phyloP scores from a whole-genome alignment of 2,113 vertebrate species.

The Lepisosteus osseus region DNA sequence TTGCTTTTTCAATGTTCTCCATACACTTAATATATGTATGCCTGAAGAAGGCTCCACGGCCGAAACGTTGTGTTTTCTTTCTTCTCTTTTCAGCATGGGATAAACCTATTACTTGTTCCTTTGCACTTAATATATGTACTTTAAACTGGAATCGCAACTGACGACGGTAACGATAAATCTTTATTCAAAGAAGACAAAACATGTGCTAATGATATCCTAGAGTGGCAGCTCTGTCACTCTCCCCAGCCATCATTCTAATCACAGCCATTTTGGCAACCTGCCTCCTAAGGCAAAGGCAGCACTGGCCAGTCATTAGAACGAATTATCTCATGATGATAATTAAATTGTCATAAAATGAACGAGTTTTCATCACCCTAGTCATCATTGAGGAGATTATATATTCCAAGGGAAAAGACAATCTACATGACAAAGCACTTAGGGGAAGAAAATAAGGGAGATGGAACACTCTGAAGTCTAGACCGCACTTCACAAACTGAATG shows the following conservation, averaged over 20 bases:
- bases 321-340: conserved; percentile 16
- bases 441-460: conserved; percentile 2
- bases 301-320: conserved; percentile 28
- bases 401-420: conserved; percentile 17
- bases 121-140: too few species aligned
- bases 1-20: too few species aligned
- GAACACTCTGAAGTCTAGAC: too few species aligned
- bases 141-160: too few species aligned
- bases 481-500: neutral
- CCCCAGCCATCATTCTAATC: conserved; percentile 4
- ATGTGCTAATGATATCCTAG: neutral
- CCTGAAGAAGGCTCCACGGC: too few species aligned
- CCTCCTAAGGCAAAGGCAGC: conserved; percentile 20
- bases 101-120: too few species aligned
- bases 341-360: conserved; percentile 34
- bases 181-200: neutral
- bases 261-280: conserved; percentile 10
- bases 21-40: too few species aligned
- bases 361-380: conserved; percentile 39
- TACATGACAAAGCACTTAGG: conserved; percentile 6
- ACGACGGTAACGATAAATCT: neutral
- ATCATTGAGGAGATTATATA: conserved; percentile 35
- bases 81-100: too few species aligned
- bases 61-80: too few species aligned
- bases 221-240: neutral